Evolutionary conservation across 2,888 invertebrate genomes (phyloP).

Genomic region (Andricus quercusramuli): DNA sequence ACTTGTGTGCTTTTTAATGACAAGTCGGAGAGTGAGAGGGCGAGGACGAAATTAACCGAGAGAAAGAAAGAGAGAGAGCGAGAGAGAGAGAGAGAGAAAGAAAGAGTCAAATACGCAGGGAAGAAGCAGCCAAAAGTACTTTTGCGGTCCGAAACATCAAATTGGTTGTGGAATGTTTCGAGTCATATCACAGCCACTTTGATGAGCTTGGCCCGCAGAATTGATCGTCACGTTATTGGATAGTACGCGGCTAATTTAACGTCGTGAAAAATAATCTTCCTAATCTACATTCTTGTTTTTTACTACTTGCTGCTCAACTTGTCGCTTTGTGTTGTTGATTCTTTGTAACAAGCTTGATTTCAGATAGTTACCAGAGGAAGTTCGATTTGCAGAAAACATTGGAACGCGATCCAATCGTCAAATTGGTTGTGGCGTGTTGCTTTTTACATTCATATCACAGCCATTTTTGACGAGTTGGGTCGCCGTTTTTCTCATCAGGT

Average conservation of each 20-base stretch:
- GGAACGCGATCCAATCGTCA: slow-evolving; percentile 77
- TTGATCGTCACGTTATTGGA: slow-evolving; percentile 63
- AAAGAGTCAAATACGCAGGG: background rate
- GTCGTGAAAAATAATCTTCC: background rate
- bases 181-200: slow-evolving; percentile 98
- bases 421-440: slow-evolving; percentile 89
- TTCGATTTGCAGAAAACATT: slow-evolving; percentile 41
- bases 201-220: slow-evolving; percentile 89
- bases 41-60: slow-evolving; percentile 35
- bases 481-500: slow-evolving; percentile 78
- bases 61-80: background rate
- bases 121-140: slow-evolving; percentile 49
- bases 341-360: slow-evolving; percentile 23
- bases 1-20: slow-evolving; percentile 42
- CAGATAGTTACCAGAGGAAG: slow-evolving; percentile 14
- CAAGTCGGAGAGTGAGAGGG: slow-evolving; percentile 48
- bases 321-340: slow-evolving; percentile 17
- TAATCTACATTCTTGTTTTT: background rate
- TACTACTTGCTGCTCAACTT: background rate
- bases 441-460: slow-evolving; percentile 88
- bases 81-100: background rate
- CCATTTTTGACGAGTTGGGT: slow-evolving; percentile 96
- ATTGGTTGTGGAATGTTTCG: slow-evolving; percentile 90
- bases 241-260: background rate
- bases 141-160: slow-evolving; percentile 88